Conservation (phyloP, 1,140 invertebrate genomes). For the Pseudomyrmex cubaensis region DNA sequence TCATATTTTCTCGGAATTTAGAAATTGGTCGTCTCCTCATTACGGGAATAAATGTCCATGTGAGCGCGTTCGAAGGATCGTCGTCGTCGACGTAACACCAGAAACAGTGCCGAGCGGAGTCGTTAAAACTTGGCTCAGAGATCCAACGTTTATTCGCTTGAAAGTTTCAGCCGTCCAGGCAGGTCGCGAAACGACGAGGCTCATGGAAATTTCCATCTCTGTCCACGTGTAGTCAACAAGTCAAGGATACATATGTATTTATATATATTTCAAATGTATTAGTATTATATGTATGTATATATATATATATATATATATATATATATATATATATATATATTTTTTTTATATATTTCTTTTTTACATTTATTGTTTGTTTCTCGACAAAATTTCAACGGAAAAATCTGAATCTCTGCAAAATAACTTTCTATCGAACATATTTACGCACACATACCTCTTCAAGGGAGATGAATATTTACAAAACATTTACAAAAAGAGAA, state of each 20-base stretch:
- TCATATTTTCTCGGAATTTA: neutral
- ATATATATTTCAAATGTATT: constrained; percentile 10
- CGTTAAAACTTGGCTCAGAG: constrained; percentile 65
- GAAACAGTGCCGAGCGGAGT: constrained; percentile 31
- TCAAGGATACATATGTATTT: neutral
- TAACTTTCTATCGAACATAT: neutral
- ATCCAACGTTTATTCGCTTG: constrained; percentile 34
- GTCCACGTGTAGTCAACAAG: constrained; percentile 36
- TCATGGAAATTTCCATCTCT: constrained; percentile 10
- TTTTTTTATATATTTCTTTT: neutral
- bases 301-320: no score
- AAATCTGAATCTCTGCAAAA: neutral
- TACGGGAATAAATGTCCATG: constrained; percentile 36
- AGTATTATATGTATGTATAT: no score
- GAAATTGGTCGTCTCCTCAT: constrained; percentile 2
- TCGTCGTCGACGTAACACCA: constrained; percentile 18
- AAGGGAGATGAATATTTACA: neutral
- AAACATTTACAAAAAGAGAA: neutral
- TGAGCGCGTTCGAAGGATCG: constrained; percentile 17
- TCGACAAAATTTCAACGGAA: neutral
- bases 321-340: constrained; percentile 9
- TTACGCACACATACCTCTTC: neutral
- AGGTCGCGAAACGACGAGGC: neutral
- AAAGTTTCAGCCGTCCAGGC: constrained; percentile 52
- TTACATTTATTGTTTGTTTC: neutral